Conservation (phyloP, 2,888 invertebrate species). For the Dynastes hyllus region DNA sequence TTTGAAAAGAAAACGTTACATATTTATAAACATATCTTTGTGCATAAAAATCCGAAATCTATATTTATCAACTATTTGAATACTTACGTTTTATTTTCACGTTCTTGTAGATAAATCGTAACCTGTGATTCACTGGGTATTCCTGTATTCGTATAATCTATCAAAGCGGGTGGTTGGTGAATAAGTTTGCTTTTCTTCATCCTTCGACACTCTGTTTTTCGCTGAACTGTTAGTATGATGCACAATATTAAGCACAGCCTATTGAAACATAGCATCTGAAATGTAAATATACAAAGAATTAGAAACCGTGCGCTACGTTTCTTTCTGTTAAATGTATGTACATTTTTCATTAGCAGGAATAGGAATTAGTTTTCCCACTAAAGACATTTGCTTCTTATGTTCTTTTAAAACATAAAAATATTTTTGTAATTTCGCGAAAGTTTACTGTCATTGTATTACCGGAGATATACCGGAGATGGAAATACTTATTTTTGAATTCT, state of each 20-base stretch:
- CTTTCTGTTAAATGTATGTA: neutral
- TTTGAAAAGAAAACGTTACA: no score
- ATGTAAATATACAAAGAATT: neutral
- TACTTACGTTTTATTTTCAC: constrained; percentile 52
- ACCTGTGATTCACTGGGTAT: constrained; percentile 49
- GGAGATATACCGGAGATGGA: no score
- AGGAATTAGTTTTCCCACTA: no score
- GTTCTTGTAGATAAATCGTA: constrained; percentile 47
- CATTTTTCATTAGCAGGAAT: no score
- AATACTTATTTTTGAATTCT: no score
- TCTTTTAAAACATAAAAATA: no score
- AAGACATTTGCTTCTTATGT: no score
- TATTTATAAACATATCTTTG: no score
- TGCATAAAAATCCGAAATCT: no score
- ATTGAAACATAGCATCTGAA: constrained; percentile 48
- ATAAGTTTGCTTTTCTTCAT: constrained; percentile 32
- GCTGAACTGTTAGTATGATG: constrained; percentile 29
- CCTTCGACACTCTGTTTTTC: constrained; percentile 32
- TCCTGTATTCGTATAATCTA: constrained; percentile 36
- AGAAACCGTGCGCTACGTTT: neutral
- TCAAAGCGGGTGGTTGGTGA: constrained; percentile 29
- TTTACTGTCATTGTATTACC: no score
- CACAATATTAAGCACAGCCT: constrained; percentile 31
- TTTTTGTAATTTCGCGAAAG: no score
- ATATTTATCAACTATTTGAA: neutral